Evolutionary conservation across 2,797 vertebrate genomes (phyloP).

Genomic region (Pseudomugil tenellus): DNA sequence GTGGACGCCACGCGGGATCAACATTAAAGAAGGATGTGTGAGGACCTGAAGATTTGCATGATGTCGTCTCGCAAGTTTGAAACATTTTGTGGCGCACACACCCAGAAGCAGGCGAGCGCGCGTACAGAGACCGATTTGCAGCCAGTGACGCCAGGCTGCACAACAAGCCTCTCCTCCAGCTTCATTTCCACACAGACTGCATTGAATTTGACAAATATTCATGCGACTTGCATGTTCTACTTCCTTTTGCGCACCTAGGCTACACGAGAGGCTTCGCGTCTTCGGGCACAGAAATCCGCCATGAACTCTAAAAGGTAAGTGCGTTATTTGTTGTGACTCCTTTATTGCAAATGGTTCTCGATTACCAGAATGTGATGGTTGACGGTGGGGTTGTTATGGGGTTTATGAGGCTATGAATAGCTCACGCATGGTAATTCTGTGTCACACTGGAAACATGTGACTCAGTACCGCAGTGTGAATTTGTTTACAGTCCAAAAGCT

Average conservation of each 20-base stretch:
- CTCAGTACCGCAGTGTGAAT: slow-evolving; percentile 46
- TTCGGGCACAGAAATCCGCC: slow-evolving; percentile 33
- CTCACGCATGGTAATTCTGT: slow-evolving; percentile 1
- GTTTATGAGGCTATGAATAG: background rate
- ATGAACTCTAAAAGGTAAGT: slow-evolving; percentile 70
- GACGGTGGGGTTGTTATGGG: background rate
- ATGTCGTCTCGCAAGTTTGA: slow-evolving; percentile 22
- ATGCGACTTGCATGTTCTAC: background rate
- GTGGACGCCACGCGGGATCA: background rate
- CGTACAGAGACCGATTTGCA: slow-evolving; percentile 42
- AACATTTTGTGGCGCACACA: slow-evolving; percentile 44
- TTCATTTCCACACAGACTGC: slow-evolving; percentile 15
- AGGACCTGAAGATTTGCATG: background rate
- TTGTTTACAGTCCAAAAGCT: slow-evolving; percentile 40
- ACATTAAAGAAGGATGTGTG: background rate
- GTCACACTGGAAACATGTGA: slow-evolving; percentile 25
- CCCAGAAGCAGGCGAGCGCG: slow-evolving; percentile 38
- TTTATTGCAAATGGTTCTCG: slow-evolving; percentile 8
- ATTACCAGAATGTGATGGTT: background rate
- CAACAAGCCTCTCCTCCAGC: slow-evolving; percentile 62
- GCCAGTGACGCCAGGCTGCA: slow-evolving; percentile 68
- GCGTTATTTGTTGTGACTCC: slow-evolving; percentile 27
- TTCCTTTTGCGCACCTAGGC: background rate
- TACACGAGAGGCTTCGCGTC: slow-evolving; percentile 33
- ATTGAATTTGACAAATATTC: slow-evolving; percentile 6